phyloP scores from a whole-genome alignment of 2,113 vertebrate genomes.

The Notiomystis cincta region DNA sequence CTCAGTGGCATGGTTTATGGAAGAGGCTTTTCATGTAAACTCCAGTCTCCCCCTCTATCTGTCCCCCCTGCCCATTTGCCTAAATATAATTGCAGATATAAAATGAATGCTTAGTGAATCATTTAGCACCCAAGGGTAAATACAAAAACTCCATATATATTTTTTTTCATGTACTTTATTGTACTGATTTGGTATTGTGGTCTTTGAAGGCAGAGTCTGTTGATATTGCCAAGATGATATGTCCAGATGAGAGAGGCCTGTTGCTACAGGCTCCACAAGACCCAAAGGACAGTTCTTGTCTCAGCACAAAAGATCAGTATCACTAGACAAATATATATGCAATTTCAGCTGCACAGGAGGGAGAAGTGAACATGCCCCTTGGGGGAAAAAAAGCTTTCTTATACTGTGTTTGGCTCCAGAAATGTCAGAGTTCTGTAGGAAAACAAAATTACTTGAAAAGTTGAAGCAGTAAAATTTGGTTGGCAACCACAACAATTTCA shows the following conservation, averaged over 20 bases:
- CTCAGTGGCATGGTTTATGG: neutral
- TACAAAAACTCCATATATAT: neutral
- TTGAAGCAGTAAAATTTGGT: neutral
- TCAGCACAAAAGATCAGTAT: neutral
- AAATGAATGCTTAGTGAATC: neutral
- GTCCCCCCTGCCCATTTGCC: neutral
- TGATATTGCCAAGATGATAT: neutral
- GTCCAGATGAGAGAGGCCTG: neutral
- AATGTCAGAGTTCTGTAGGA: neutral
- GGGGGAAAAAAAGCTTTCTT: neutral
- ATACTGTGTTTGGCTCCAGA: neutral
- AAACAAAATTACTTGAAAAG: neutral
- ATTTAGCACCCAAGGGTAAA: neutral
- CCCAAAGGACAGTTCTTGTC: constrained; percentile 14
- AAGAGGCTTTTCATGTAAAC: neutral
- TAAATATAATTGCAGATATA: neutral
- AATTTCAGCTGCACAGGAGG: neutral
- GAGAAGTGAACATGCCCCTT: neutral
- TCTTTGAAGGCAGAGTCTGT: neutral
- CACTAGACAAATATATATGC: neutral
- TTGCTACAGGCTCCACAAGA: neutral
- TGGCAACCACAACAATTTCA: neutral
- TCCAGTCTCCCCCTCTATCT: neutral
- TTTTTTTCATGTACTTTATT: neutral
- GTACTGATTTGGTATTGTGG: neutral